Percentiles rank a stretch among this genome's conserved stretches.
Conservation (phyloP, 2,113 vertebrate genomes). For the Lepus americanus region DNA sequence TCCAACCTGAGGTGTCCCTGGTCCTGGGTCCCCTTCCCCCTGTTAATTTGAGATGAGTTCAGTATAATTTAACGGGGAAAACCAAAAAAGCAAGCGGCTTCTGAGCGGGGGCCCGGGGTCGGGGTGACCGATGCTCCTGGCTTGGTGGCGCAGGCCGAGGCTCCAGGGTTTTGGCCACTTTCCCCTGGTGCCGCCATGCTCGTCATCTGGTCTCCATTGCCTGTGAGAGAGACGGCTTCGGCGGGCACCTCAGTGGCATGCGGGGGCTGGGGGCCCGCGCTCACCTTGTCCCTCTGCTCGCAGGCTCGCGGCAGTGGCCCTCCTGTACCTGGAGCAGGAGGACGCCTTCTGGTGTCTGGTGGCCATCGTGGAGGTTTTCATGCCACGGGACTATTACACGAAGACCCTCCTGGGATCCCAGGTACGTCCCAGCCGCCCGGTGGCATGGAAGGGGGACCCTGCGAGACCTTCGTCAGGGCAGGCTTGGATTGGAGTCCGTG, state of each 20-base stretch:
- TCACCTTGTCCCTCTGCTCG: conserved; percentile 33
- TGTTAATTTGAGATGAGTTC: background rate
- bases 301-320: conserved; percentile 95
- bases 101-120: background rate
- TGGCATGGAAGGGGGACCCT: no score
- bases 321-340: conserved; percentile 97
- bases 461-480: background rate
- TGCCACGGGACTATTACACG: conserved; percentile 99
- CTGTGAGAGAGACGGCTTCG: accelerated
- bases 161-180: background rate
- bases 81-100: background rate
- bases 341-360: conserved; percentile 99
- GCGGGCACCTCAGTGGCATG: accelerated
- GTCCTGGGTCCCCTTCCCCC: background rate
- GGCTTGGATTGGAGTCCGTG: accelerated
- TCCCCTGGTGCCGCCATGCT: background rate
- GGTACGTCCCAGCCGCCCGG: conserved; percentile 85
- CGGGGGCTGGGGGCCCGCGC: accelerated
- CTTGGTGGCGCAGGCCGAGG: accelerated
- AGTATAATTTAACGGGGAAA: background rate
- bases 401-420: conserved; percentile 98
- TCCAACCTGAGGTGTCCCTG: background rate
- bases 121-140: background rate
- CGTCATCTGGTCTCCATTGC: no score
- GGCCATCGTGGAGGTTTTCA: conserved; percentile 97